phyloP scores from a whole-genome alignment of 1,140 invertebrate genomes.

The Elysia chlorotica region DNA sequence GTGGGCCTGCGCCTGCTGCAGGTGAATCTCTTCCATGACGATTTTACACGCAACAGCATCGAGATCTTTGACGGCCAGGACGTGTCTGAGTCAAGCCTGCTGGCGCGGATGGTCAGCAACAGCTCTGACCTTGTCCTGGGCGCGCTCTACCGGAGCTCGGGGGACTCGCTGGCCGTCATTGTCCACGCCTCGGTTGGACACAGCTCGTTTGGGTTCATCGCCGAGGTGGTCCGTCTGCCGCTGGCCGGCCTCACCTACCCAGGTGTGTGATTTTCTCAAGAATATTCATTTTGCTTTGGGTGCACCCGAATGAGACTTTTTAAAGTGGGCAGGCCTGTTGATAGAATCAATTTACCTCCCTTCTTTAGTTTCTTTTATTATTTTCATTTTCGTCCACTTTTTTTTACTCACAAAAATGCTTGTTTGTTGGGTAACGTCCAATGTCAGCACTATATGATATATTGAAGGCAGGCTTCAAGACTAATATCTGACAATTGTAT shows the following conservation, averaged over 20 bases:
- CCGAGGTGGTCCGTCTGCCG: slow-evolving; percentile 93
- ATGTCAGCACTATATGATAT: too few relatives aligned
- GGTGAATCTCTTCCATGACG: slow-evolving; percentile 92
- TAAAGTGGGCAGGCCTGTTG: too few relatives aligned
- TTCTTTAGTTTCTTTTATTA: too few relatives aligned
- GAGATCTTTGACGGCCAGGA: slow-evolving; percentile 90
- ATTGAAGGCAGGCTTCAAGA: too few relatives aligned
- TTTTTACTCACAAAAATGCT: too few relatives aligned
- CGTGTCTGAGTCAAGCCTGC: slow-evolving; percentile 79
- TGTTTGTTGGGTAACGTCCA: too few relatives aligned
- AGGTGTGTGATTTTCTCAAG: slow-evolving; percentile 36
- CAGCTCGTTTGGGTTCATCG: slow-evolving; percentile 93
- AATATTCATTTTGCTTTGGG: too few relatives aligned
- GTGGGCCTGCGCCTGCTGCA: slow-evolving; percentile 74
- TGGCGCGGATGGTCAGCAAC: slow-evolving; percentile 41
- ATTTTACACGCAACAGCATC: slow-evolving; percentile 82
- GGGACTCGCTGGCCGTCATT: slow-evolving; percentile 75
- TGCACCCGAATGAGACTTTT: too few relatives aligned
- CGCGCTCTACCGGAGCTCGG: slow-evolving; percentile 37
- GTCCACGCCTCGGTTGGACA: slow-evolving; percentile 94
- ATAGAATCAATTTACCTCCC: too few relatives aligned
- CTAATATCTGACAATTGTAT: too few relatives aligned
- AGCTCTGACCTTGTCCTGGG: slow-evolving; percentile 30
- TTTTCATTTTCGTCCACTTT: too few relatives aligned
- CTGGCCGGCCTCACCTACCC: slow-evolving; percentile 49